phyloP scores from a whole-genome alignment of 2,113 vertebrate genomes.

The human region DNA sequence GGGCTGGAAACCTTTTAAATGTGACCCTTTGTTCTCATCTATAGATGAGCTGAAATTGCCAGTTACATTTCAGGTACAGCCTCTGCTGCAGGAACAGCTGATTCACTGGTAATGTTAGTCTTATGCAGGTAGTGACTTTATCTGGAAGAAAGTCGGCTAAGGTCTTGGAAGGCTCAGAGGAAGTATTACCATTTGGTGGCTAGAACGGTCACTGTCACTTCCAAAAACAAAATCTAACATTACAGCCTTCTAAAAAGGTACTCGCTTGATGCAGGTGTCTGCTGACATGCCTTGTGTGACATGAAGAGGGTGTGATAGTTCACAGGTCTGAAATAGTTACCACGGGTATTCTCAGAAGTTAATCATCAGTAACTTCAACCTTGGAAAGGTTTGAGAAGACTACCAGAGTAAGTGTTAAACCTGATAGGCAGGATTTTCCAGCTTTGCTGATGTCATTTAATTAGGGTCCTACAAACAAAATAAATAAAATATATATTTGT shows the following conservation, averaged over 20 bases:
- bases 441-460: conserved; percentile 57
- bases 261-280: not conserved
- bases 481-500: not conserved
- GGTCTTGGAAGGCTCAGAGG: not conserved
- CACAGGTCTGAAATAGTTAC: conserved; percentile 49
- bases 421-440: not conserved
- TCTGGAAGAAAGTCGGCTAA: not conserved
- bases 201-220: not conserved
- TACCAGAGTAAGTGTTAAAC: conserved; percentile 5
- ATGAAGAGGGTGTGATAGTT: conserved; percentile 29
- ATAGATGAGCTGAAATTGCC: not conserved
- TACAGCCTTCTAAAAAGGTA: not conserved
- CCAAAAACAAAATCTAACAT: not conserved
- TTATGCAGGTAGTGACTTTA: not conserved
- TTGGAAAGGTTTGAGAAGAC: conserved; percentile 21
- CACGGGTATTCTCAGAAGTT: conserved; percentile 21
- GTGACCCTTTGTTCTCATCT: not conserved
- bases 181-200: not conserved
- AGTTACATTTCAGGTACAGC: not conserved
- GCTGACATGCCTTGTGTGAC: conserved; percentile 7
- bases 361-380: conserved; percentile 45
- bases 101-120: not conserved
- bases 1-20: conserved; percentile 11
- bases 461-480: conserved; percentile 36
- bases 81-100: not conserved